Evolutionary conservation across 2,113 vertebrate species (phyloP).

Genomic region (Sorex fumeus): DNA sequence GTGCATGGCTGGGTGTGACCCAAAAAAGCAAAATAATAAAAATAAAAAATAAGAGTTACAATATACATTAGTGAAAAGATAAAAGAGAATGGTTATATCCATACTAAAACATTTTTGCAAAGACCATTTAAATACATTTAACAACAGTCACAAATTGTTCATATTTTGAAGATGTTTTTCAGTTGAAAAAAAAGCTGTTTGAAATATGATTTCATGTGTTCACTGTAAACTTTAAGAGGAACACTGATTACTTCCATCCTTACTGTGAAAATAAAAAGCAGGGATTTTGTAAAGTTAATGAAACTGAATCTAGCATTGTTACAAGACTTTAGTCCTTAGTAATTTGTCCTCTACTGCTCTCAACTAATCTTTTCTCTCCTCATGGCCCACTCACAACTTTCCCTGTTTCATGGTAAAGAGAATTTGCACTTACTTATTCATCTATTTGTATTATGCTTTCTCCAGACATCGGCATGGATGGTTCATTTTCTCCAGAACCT

Average conservation of each 20-base stretch:
- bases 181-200: neutral
- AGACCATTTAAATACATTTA: neutral
- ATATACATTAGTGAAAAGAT: neutral
- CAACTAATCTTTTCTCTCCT: neutral
- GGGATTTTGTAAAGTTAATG: neutral
- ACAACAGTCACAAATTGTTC: neutral
- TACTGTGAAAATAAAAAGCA: neutral
- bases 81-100: neutral
- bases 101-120: neutral
- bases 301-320: neutral
- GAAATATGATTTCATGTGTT: neutral
- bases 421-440: neutral
- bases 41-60: neutral
- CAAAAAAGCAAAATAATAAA: too few species aligned
- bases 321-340: neutral
- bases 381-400: too few species aligned
- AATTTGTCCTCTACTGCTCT: neutral
- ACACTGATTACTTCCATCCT: neutral
- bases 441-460: neutral
- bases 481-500: neutral
- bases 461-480: neutral
- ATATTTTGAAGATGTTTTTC: neutral
- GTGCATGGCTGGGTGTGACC: too few species aligned
- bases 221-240: too few species aligned
- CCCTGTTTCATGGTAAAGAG: neutral